phyloP scores from a whole-genome alignment of 2,113 vertebrate species.

The Holacanthus passer region DNA sequence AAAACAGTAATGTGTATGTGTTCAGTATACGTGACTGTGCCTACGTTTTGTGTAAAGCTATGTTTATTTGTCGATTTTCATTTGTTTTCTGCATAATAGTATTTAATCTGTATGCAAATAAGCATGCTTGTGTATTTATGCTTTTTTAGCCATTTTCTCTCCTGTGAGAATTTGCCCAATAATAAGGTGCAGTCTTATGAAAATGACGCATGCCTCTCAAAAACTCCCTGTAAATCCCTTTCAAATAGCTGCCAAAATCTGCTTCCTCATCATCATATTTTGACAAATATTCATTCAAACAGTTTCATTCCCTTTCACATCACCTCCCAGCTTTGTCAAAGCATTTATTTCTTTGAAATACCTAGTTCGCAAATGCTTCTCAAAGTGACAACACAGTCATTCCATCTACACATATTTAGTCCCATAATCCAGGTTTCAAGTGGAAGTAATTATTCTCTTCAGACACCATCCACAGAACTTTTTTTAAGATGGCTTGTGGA shows the following conservation, averaged over 20 bases:
- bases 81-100: neutral
- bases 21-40: neutral
- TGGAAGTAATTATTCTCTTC: constrained; percentile 43
- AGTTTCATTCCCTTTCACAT: constrained; percentile 14
- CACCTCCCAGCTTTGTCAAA: constrained; percentile 37
- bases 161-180: constrained; percentile 1
- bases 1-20: neutral
- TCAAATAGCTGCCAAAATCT: constrained; percentile 20
- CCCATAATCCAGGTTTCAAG: constrained; percentile 50
- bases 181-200: constrained; percentile 19
- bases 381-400: constrained; percentile 33
- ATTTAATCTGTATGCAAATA: constrained; percentile 6
- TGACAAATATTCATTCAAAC: constrained; percentile 49
- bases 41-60: neutral
- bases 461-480: constrained; percentile 9
- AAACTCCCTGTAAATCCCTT: constrained; percentile 31
- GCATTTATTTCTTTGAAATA: constrained; percentile 35
- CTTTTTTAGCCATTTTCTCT: constrained; percentile 4
- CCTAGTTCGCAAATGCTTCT: constrained; percentile 23
- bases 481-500: neutral
- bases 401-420: constrained; percentile 34
- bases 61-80: neutral
- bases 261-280: constrained; percentile 23
- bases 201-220: constrained; percentile 37
- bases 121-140: constrained; percentile 7